These are phyloP conservation scores for Drosophila ochracea DNA, from an alignment of 2,888 invertebrate genomes.

Conservation along the genomic window DNA sequence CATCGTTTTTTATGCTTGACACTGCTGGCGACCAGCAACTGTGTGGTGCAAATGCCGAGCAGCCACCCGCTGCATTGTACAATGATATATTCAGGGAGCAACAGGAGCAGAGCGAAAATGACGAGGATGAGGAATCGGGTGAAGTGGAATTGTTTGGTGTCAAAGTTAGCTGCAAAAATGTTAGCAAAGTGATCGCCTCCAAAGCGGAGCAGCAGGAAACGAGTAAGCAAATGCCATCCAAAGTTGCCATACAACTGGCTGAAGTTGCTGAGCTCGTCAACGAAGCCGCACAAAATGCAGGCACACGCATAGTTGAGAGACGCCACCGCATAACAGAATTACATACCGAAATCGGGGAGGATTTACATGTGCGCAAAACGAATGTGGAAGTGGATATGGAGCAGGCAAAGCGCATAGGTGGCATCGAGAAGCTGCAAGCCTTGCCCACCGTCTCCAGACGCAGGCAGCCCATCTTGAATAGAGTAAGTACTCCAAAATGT, in stretches of 20 bases:
- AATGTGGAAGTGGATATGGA: slow-evolving; percentile 70
- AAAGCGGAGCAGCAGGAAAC: slow-evolving; percentile 44
- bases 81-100: slow-evolving; percentile 11
- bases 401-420: slow-evolving; percentile 67
- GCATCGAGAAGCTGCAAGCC: slow-evolving; percentile 87
- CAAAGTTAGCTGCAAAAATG: slow-evolving; percentile 47
- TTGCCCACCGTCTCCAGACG: slow-evolving; percentile 84
- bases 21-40: slow-evolving; percentile 78
- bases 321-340: slow-evolving; percentile 51
- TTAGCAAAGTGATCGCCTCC: slow-evolving; percentile 67
- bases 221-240: slow-evolving; percentile 41
- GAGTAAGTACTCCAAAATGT: slow-evolving; percentile 66
- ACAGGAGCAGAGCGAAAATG: slow-evolving; percentile 24
- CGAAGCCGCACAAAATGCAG: slow-evolving; percentile 59
- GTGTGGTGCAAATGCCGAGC: slow-evolving; percentile 27
- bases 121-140: slow-evolving; percentile 52
- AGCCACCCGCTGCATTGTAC: slow-evolving; percentile 24
- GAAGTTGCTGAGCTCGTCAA: slow-evolving; percentile 58
- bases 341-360: slow-evolving; percentile 32
- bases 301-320: slow-evolving; percentile 29
- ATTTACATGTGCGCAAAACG: slow-evolving; percentile 31
- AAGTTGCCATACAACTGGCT: slow-evolving; percentile 57
- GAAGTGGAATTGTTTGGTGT: slow-evolving; percentile 73
- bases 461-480: slow-evolving; percentile 85
- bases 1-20: slow-evolving; percentile 79